Conservation (phyloP, 2,797 vertebrate genomes). For the Coranthus polyacanthus region DNA sequence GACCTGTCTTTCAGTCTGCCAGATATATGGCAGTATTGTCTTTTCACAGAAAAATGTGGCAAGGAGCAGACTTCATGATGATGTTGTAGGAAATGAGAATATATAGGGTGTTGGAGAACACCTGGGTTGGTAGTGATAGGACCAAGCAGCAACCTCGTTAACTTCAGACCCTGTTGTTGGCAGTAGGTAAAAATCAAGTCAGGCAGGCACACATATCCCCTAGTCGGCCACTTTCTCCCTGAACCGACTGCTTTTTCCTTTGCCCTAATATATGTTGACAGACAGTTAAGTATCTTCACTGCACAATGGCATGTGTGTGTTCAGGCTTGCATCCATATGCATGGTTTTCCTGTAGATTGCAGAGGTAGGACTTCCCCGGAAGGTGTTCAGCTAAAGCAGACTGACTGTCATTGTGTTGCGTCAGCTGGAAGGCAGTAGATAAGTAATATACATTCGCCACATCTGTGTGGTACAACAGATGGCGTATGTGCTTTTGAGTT, state of each 20-base stretch:
- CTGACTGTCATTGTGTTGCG: slow-evolving; percentile 64
- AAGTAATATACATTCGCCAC: slow-evolving; percentile 42
- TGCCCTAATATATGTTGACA: slow-evolving; percentile 76
- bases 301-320: slow-evolving; percentile 39
- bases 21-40: slow-evolving; percentile 47
- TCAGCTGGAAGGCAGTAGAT: slow-evolving; percentile 55
- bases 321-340: slow-evolving; percentile 38
- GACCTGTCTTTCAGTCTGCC: slow-evolving; percentile 40
- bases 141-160: slow-evolving; percentile 80
- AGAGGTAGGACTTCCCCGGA: slow-evolving; percentile 45
- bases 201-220: slow-evolving; percentile 63
- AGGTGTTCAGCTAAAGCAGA: slow-evolving; percentile 33
- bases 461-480: slow-evolving; percentile 40
- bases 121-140: slow-evolving; percentile 55
- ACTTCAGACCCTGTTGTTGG: slow-evolving; percentile 69
- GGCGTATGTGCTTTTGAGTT: slow-evolving; percentile 17
- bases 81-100: slow-evolving; percentile 60
- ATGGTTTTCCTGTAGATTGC: slow-evolving; percentile 52
- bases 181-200: slow-evolving; percentile 72
- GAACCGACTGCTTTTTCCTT: slow-evolving; percentile 65
- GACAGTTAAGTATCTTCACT: slow-evolving; percentile 70
- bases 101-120: slow-evolving; percentile 64
- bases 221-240: slow-evolving; percentile 42
- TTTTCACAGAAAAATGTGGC: slow-evolving; percentile 42
- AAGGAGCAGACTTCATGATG: slow-evolving; percentile 44